These are phyloP conservation scores for Catharus fuscescens DNA, from an alignment of 2,113 vertebrate genomes.

Conservation along the genomic window DNA sequence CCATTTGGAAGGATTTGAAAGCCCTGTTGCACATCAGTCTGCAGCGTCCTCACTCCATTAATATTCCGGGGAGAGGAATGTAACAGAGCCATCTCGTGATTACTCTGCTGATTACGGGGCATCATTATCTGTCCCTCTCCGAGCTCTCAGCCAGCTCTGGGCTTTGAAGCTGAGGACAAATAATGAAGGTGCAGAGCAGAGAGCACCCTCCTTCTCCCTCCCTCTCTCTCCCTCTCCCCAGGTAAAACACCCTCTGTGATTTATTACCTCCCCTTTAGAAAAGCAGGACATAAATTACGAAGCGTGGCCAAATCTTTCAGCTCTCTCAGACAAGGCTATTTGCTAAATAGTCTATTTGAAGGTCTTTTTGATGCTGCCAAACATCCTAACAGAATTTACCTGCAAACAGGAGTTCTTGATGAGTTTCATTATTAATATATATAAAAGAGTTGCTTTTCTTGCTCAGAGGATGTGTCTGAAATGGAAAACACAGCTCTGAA, in stretches of 20 bases:
- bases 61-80: slow-evolving; percentile 12
- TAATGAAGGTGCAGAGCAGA: slow-evolving; percentile 30
- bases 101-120: slow-evolving; percentile 24
- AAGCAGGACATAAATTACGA: background rate
- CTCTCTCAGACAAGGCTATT: slow-evolving; percentile 7
- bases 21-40: background rate
- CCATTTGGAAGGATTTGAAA: background rate
- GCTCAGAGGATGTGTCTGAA: background rate
- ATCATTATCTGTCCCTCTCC: background rate
- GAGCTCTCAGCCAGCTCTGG: background rate
- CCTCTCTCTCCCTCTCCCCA: background rate
- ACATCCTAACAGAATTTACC: background rate
- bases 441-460: background rate
- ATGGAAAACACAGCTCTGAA: background rate
- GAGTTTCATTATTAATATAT: background rate
- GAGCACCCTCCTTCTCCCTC: background rate
- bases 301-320: background rate
- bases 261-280: slow-evolving; percentile 2
- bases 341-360: background rate
- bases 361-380: slow-evolving; percentile 13
- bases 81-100: slow-evolving; percentile 7
- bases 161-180: slow-evolving; percentile 50
- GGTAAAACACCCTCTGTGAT: slow-evolving; percentile 37
- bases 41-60: background rate
- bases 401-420: background rate